Evolutionary conservation across 1,140 invertebrate species (phyloP).

Genomic region (Anoplolepis gracilipes): DNA sequence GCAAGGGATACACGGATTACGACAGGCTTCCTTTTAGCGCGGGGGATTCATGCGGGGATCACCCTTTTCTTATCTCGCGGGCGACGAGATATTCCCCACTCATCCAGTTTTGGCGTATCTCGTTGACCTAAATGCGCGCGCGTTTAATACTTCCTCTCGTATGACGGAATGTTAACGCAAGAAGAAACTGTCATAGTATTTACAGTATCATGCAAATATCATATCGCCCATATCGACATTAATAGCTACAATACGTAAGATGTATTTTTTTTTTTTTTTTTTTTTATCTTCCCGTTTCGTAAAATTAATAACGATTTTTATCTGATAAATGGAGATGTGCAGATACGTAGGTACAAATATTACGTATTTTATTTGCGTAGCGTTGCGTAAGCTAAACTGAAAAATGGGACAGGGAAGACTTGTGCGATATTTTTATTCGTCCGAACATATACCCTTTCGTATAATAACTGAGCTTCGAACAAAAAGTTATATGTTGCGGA

Average conservation of each 20-base stretch:
- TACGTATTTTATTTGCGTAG: slow-evolving; percentile 39
- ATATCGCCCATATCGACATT: background rate
- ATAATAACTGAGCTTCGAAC: slow-evolving; percentile 35
- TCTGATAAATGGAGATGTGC: slow-evolving; percentile 14
- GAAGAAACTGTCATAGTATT: background rate
- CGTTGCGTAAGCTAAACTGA: slow-evolving; percentile 37
- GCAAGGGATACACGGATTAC: slow-evolving; percentile 59
- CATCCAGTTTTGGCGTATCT: slow-evolving; percentile 28
- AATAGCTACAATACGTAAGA: background rate
- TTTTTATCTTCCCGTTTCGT: background rate
- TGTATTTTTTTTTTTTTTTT: too few species aligned
- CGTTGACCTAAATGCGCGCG: slow-evolving; percentile 48
- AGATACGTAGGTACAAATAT: slow-evolving; percentile 19
- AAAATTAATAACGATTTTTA: slow-evolving; percentile 17
- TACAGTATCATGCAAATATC: background rate
- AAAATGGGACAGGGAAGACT: slow-evolving; percentile 35
- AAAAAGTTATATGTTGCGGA: slow-evolving; percentile 18
- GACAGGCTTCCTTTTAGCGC: slow-evolving; percentile 30
- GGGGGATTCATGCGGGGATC: slow-evolving; percentile 42
- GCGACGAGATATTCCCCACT: background rate
- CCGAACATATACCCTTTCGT: slow-evolving; percentile 13
- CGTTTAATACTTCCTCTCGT: background rate
- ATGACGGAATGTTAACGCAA: background rate
- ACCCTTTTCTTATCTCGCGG: slow-evolving; percentile 51
- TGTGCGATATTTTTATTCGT: slow-evolving; percentile 23